phyloP scores from a whole-genome alignment of 2,113 vertebrate species.

The Thryonomys swinderianus region DNA sequence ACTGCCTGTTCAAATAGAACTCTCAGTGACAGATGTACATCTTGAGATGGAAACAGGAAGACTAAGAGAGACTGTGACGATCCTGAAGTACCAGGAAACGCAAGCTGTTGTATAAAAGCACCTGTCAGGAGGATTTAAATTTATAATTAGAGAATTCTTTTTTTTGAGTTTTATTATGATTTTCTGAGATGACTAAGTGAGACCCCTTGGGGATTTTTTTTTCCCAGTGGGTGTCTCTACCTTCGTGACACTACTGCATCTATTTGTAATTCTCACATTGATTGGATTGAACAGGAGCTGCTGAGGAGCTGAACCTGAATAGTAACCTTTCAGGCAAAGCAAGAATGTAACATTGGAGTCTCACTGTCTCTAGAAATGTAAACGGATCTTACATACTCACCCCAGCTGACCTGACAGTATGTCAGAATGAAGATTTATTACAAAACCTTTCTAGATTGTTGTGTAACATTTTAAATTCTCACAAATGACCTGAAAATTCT shows the following conservation, averaged over 20 bases:
- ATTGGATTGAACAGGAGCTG: background rate
- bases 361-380: background rate
- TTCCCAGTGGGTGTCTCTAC: slow-evolving; percentile 34
- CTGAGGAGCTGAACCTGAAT: background rate
- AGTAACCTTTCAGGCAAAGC: background rate
- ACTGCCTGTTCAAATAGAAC: slow-evolving; percentile 42
- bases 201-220: slow-evolving; percentile 46
- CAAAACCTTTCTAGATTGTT: background rate
- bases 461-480: background rate
- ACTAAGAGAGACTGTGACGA: background rate
- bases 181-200: slow-evolving; percentile 31
- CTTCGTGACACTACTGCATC: slow-evolving; percentile 10
- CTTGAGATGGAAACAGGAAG: background rate
- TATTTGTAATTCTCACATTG: slow-evolving; percentile 47
- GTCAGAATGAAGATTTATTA: background rate
- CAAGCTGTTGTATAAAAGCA: background rate
- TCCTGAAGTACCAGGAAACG: background rate
- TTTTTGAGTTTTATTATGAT: slow-evolving; percentile 45
- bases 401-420: background rate
- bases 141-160: slow-evolving; percentile 58
- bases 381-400: background rate
- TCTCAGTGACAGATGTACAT: background rate
- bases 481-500: background rate
- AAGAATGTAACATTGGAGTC: background rate
- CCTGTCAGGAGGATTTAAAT: slow-evolving; percentile 55